Evolutionary conservation across 64 coral and sea anemone genomes (phyloP).

Genomic region (Catalaphyllia jardinei): DNA sequence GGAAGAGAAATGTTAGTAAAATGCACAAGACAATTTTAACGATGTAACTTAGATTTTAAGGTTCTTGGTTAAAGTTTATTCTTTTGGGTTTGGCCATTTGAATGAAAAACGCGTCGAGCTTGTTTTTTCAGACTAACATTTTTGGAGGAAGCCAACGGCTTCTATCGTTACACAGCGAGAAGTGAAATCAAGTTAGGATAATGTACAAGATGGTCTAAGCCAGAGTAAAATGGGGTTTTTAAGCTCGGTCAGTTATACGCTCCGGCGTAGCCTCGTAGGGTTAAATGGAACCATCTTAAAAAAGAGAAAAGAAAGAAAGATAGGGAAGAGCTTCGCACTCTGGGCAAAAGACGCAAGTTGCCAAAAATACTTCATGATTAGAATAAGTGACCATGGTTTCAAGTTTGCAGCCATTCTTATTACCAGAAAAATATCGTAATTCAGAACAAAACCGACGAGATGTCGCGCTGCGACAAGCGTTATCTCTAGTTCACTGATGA

Average conservation of each 20-base stretch:
- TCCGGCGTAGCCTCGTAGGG: no score
- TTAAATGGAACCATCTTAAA: no score
- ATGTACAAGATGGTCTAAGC: neutral
- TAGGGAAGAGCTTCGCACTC: no score
- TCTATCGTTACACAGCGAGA: neutral
- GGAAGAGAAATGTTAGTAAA: no score
- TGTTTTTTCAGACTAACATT: neutral
- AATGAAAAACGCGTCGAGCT: neutral
- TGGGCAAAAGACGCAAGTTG: neutral
- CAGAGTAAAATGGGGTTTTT: no score
- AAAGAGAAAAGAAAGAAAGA: no score
- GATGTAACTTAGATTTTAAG: neutral
- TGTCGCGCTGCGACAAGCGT: neutral
- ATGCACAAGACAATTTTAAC: no score
- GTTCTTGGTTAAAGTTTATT: neutral
- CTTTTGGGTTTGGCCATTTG: neutral
- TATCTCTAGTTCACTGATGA: neutral
- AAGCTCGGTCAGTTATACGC: no score
- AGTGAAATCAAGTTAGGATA: neutral
- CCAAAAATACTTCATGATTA: neutral
- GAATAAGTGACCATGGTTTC: neutral
- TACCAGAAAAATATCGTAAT: neutral
- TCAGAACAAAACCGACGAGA: neutral
- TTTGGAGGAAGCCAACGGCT: neutral
- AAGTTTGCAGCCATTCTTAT: neutral